Conservation (phyloP, 2,113 vertebrate genomes). For the Castor canadensis region DNA sequence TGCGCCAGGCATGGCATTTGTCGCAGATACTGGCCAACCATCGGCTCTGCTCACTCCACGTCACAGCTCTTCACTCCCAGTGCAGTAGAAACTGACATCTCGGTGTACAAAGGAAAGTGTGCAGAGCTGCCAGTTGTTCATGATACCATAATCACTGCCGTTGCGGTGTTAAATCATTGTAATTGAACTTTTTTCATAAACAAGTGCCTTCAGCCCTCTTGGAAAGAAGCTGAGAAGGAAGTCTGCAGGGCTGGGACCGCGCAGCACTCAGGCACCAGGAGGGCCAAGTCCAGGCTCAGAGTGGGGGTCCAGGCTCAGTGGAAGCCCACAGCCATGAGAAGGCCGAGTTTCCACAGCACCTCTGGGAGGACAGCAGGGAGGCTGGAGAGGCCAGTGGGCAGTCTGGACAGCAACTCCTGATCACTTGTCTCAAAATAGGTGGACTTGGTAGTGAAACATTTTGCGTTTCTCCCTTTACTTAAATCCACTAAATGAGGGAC, state of each 20-base stretch:
- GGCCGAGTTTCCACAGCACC: background rate
- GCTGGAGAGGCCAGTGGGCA: background rate
- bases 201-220: background rate
- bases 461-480: background rate
- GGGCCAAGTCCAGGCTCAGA: background rate
- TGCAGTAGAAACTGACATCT: slow-evolving; percentile 35
- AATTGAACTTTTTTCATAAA: background rate
- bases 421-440: background rate
- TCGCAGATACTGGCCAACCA: slow-evolving; percentile 74
- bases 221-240: background rate
- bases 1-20: slow-evolving; percentile 73
- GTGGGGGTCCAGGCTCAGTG: background rate
- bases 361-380: no score
- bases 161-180: no score
- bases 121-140: background rate
- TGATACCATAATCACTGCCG: no score
- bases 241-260: background rate
- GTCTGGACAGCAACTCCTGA: background rate
- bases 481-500: background rate
- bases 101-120: slow-evolving; percentile 49
- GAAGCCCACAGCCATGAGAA: no score
- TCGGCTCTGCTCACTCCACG: background rate
- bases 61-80: slow-evolving; percentile 51
- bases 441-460: background rate
- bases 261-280: no score